Evolutionary conservation across 2,888 invertebrate species (phyloP), one percentile per base, ranked within the genome.

Genomic region (Parelbella ahira): DNA sequence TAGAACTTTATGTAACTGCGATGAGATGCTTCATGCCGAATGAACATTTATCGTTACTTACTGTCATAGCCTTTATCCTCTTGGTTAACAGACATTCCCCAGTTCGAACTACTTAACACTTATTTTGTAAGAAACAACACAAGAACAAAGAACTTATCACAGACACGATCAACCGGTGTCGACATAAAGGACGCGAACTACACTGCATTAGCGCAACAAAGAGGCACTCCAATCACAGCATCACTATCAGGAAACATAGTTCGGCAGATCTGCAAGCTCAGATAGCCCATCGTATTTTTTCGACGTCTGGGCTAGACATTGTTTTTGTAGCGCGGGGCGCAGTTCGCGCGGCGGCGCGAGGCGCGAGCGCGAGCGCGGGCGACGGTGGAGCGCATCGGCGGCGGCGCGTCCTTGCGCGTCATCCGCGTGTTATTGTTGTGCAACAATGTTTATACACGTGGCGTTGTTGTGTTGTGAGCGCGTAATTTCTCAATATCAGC

Each of bases 391-490:
- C 65, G 63, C 63, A 62, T 60, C 64, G 59, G 48, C 57, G 69
- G 47, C 32, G 39, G n/a, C n/a, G n/a, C 74, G 78, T 78, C 76
- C 75, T 78, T 77, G 79, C 62, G 62, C 69, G 69, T 69, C 76
- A 68, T 64, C 67, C 74, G 71, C 71, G 70, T 83, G 82, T 79
- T 80, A 71, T 84, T 82, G 80, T 84, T 82, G 82, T 81, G 82
- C 81, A 77, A 82, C 80, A 79, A 73, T 83, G 82, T 84, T 82
- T 79, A 77, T 76, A 82, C 84, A 86, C 86, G 86, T 84, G 84
- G 80, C 73, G 65, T 49, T 67, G 41, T 41, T 68, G 70, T 70
- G 73, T 75, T 72, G 73, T 72, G 76, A 68, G 68, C 70, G 70
- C 67, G 63, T 60, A 49, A 50, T 45, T 48, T 44, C 61, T 46